A percentile compares a stretch with the other conserved stretches of the same genome.
These are phyloP conservation scores for Caerostris darwini DNA, from an alignment of 1,140 invertebrate genomes.

Conservation along the genomic window DNA sequence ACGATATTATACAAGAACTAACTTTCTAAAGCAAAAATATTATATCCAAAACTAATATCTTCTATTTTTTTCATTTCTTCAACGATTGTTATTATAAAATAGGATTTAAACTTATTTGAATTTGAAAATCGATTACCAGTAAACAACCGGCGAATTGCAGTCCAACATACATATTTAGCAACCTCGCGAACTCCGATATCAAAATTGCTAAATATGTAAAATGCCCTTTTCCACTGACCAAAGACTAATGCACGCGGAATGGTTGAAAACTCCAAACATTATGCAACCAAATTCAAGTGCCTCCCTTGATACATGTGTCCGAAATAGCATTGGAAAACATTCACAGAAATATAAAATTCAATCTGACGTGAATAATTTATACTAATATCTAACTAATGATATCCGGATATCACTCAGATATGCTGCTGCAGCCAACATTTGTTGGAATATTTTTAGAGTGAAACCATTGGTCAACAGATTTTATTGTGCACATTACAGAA, in stretches of 20 bases:
- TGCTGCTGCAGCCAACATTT: neutral
- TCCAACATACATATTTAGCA: neutral
- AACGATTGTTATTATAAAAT: too few relatives aligned
- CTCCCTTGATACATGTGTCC: neutral
- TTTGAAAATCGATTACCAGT: too few relatives aligned
- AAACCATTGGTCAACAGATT: neutral
- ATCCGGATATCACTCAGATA: neutral
- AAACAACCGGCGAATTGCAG: neutral
- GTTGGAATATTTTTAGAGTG: neutral
- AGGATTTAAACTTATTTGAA: too few relatives aligned
- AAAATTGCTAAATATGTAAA: neutral
- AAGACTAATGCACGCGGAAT: neutral
- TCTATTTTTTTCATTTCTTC: too few relatives aligned
- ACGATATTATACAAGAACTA: too few relatives aligned
- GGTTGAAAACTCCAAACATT: neutral
- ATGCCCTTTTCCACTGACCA: neutral
- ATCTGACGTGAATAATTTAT: neutral
- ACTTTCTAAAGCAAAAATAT: too few relatives aligned
- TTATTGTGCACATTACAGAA: neutral
- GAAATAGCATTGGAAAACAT: neutral
- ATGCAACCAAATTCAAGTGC: neutral
- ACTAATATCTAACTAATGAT: neutral
- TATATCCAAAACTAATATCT: too few relatives aligned
- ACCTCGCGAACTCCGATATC: neutral
- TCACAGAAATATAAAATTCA: neutral